Percentiles rank a stretch among this genome's conserved stretches.
phyloP scores from a whole-genome alignment of 1,140 invertebrate genomes.

The Bombus haemorrhoidalis region DNA sequence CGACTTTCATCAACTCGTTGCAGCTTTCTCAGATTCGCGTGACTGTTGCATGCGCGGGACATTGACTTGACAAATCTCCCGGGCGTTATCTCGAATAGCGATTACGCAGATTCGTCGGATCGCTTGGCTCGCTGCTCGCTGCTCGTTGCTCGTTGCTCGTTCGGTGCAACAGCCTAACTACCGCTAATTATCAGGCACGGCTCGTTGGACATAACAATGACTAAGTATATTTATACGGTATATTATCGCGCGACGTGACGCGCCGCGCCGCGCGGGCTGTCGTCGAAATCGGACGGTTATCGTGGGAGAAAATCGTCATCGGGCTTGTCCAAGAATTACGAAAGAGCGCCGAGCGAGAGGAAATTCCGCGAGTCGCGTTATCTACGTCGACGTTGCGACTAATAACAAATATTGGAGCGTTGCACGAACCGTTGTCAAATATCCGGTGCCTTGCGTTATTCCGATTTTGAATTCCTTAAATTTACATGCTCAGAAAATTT shows the following conservation, averaged over 20 bases:
- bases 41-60: background rate
- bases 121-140: background rate
- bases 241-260: slow-evolving; percentile 9
- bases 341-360: background rate
- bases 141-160: background rate
- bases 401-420: slow-evolving; percentile 8
- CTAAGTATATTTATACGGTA: slow-evolving; percentile 22
- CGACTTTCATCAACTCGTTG: background rate
- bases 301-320: slow-evolving; percentile 16
- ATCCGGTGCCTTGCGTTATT: background rate
- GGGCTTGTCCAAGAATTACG: background rate
- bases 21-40: background rate
- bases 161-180: slow-evolving; percentile 6
- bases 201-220: slow-evolving; percentile 23
- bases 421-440: background rate
- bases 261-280: background rate
- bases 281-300: background rate
- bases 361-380: slow-evolving; percentile 19
- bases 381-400: background rate
- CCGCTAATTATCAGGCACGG: slow-evolving; percentile 31
- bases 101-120: slow-evolving; percentile 23
- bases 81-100: background rate
- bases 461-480: background rate
- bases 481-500: background rate
- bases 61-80: slow-evolving; percentile 18